Evolutionary conservation across 2,113 vertebrate genomes (phyloP), one percentile per base, ranked within the genome.

Genomic region (Indri indri): DNA sequence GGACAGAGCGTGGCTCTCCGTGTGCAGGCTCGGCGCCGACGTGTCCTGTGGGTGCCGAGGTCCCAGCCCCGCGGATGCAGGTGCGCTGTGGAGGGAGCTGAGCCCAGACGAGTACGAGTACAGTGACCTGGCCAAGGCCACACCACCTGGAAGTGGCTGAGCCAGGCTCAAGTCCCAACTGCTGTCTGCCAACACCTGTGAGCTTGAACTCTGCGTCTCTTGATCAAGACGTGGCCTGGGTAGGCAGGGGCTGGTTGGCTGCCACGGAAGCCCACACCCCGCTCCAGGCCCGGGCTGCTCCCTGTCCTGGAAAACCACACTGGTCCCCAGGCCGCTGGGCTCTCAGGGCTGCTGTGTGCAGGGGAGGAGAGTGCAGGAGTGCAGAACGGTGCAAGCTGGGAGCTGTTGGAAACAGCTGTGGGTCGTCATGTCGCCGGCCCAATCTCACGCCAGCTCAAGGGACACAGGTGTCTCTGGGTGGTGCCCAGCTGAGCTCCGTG

Each of bases 181-280:
- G 14, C 20, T 9, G 16, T 4, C 8, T 8, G 4, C 45, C 84
- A 2, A 10, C 25, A 2, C 25, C 61, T 23, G 25, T 6, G 17
- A 52, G 2, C 1, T 1, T 1, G 3, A 40, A 0, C 45, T 0
- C 27, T 8, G 0, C 5, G 0, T 1, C n/a, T 25, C 2, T 8
- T 20, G 57, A 47, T 47, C 11, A 63, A 34, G 6, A 14, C 10
- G 47, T 47, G 22, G 65, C 1, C 1, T 0, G 5, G 1, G 34
- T 0, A 6, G 16, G 23, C 13, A 3, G 17, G 59, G 34, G 18
- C 66, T 6, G 7, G 11, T 6, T 7, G 10, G 7, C 52, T 50
- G 8, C 54, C 1, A 1, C 25, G 27, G 8, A 61, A n/a, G 1
- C 0, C 1, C 47, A 3, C 25, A 0, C 3, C 22, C 6, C 6